These are phyloP conservation scores for Eupithecia dodoneata DNA, from an alignment of 2,888 invertebrate species.

Conservation along the genomic window DNA sequence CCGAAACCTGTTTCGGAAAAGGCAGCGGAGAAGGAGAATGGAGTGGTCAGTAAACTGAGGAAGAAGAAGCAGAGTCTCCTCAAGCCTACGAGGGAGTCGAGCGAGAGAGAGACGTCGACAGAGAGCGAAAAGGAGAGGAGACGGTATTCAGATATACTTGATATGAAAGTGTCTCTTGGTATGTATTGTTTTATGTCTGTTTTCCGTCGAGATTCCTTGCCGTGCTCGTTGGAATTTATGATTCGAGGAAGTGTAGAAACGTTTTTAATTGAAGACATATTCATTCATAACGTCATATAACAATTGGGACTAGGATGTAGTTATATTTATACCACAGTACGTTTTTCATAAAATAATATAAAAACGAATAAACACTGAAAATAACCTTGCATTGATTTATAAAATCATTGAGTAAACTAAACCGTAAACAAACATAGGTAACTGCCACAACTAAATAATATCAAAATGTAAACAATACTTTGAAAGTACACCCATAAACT, in stretches of 20 bases:
- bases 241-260: background rate
- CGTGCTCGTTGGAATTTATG: slow-evolving; percentile 38
- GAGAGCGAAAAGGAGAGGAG: slow-evolving; percentile 79
- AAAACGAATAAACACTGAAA: background rate
- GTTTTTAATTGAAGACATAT: background rate
- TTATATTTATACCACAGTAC: background rate
- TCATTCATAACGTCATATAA: background rate
- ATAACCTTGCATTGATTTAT: background rate
- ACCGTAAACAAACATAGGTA: background rate
- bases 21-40: slow-evolving; percentile 62
- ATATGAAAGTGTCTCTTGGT: slow-evolving; percentile 77
- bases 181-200: slow-evolving; percentile 46
- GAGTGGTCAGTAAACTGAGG: slow-evolving; percentile 69
- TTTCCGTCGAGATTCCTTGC: slow-evolving; percentile 51
- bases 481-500: slow-evolving; percentile 12
- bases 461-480: slow-evolving; percentile 4
- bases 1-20: slow-evolving; percentile 72
- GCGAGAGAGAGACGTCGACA: slow-evolving; percentile 77
- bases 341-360: background rate
- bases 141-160: slow-evolving; percentile 77
- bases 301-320: background rate
- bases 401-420: background rate
- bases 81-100: slow-evolving; percentile 76
- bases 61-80: slow-evolving; percentile 72
- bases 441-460: background rate